Evolutionary conservation across 2,113 vertebrate species (phyloP).

Genomic region (Platysternon megacephalum): DNA sequence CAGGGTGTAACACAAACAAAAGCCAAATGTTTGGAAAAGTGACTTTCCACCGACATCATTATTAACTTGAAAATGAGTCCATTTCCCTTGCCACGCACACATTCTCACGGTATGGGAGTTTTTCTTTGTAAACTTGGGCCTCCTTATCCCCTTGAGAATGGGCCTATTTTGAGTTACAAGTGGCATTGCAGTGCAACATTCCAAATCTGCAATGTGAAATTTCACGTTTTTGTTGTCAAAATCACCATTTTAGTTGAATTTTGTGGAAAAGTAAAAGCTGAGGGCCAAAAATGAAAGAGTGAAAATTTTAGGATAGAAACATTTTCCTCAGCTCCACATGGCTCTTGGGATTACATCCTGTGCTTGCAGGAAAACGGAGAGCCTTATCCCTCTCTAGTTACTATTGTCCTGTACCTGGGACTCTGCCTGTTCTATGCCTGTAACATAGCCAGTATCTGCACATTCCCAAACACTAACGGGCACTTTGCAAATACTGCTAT

Average conservation of each 20-base stretch:
- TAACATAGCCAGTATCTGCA: constrained; percentile 37
- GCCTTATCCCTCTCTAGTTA: neutral
- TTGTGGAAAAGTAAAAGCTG: neutral
- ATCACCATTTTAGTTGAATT: neutral
- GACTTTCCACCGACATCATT: constrained; percentile 40
- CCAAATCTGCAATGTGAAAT: neutral
- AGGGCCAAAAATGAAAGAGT: neutral
- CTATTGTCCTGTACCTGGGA: neutral
- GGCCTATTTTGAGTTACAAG: neutral
- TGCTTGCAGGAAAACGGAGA: neutral
- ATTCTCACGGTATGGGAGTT: neutral
- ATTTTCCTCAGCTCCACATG: neutral
- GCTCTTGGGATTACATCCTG: neutral
- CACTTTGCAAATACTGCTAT: constrained; percentile 27
- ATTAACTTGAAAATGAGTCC: constrained; percentile 48
- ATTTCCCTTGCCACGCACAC: neutral
- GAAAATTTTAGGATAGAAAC: neutral
- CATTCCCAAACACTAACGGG: neutral
- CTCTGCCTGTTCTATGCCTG: neutral
- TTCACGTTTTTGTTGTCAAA: neutral
- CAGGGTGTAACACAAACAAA: constrained; percentile 50
- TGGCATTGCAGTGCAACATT: neutral
- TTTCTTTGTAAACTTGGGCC: neutral
- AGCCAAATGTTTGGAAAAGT: constrained; percentile 57
- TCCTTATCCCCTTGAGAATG: neutral